Evolutionary conservation across 2,888 invertebrate species (phyloP).

Genomic region (Idaea biselata): DNA sequence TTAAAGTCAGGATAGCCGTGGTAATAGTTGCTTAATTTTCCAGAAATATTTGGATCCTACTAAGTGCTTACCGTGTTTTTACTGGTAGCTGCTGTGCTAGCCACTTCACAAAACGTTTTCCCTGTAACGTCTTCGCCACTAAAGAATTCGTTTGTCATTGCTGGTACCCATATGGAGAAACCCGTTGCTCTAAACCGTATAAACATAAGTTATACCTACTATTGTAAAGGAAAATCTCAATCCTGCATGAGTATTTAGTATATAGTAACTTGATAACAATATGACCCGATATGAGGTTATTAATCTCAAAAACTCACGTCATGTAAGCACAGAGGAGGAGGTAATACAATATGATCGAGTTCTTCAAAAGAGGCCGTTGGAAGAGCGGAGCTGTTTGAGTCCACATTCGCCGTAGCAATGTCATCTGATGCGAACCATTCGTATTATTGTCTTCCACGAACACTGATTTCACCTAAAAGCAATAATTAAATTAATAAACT

Average conservation of each 20-base stretch:
- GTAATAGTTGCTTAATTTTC: not conserved
- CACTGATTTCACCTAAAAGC: constrained; percentile 43
- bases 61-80: constrained; percentile 37
- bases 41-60: too few relatives aligned
- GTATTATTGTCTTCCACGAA: constrained; percentile 44
- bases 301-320: constrained; percentile 50
- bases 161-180: constrained; percentile 67
- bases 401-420: constrained; percentile 55
- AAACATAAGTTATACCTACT: constrained; percentile 15
- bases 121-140: constrained; percentile 46
- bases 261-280: not conserved
- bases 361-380: constrained; percentile 54
- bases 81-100: constrained; percentile 40
- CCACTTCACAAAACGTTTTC: constrained; percentile 60
- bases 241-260: not conserved
- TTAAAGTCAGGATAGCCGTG: too few relatives aligned
- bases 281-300: too few relatives aligned
- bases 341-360: constrained; percentile 59
- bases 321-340: constrained; percentile 62
- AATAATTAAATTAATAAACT: not conserved
- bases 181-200: constrained; percentile 70
- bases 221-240: not conserved
- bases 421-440: constrained; percentile 23
- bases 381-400: constrained; percentile 68
- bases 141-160: constrained; percentile 64